Conservation (phyloP, 2,113 vertebrate species). For the Monarcha castaneiventris region DNA sequence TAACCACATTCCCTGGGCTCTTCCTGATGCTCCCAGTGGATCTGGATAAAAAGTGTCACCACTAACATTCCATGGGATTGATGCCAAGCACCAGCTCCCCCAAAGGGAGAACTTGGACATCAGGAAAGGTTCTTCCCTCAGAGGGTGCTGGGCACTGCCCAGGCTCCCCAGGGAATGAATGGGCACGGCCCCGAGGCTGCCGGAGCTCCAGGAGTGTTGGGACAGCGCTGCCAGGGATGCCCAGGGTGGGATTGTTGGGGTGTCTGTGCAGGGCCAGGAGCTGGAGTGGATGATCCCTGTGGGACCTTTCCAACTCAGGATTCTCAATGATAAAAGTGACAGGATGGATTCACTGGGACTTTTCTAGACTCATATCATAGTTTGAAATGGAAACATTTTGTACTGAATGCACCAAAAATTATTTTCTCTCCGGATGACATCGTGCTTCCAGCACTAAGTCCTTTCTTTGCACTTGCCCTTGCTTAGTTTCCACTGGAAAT, state of each 20-base stretch:
- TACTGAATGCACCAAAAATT: neutral
- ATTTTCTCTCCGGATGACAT: fast-evolving
- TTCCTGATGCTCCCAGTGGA: neutral
- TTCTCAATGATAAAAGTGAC: neutral
- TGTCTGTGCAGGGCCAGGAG: neutral
- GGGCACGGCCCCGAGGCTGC: neutral
- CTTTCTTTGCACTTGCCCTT: neutral
- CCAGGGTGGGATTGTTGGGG: neutral
- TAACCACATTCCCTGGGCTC: neutral
- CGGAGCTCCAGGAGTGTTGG: neutral
- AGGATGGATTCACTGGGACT: neutral
- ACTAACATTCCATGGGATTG: fast-evolving
- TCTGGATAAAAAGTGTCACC: neutral
- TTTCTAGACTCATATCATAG: neutral
- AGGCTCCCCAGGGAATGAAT: neutral
- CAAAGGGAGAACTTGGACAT: neutral
- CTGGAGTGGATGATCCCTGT: neutral
- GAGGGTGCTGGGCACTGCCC: neutral
- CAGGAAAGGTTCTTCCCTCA: neutral
- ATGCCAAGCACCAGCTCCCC: neutral
- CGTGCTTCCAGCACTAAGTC: neutral
- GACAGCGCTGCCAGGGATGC: fast-evolving
- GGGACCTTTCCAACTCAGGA: neutral
- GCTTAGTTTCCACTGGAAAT: neutral
- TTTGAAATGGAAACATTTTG: neutral